phyloP scores from a whole-genome alignment of 2,888 invertebrate species.

The Tuberolachnus salignus region DNA sequence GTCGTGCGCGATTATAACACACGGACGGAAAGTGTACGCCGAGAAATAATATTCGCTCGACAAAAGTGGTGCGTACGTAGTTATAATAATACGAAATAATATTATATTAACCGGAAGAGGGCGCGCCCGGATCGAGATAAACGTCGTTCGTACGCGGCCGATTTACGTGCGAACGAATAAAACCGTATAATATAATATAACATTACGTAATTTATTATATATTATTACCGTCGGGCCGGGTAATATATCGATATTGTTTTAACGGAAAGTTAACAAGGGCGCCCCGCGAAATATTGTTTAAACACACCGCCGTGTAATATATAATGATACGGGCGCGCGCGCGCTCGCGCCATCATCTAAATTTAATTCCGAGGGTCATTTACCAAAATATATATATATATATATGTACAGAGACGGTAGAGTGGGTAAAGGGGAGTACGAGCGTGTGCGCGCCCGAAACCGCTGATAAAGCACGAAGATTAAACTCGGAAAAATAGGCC shows the following conservation, averaged over 20 bases:
- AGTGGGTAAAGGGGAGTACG: background rate
- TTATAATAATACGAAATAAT: no score
- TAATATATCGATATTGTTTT: conserved; percentile 11
- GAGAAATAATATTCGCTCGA: no score
- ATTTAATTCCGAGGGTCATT: conserved; percentile 55
- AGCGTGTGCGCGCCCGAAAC: conserved; percentile 33
- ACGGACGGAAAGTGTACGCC: no score
- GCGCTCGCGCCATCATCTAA: conserved; percentile 19
- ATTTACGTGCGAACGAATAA: conserved; percentile 2
- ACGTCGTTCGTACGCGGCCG: background rate
- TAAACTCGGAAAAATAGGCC: conserved; percentile 49
- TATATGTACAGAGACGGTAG: no score
- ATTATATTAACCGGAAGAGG: background rate
- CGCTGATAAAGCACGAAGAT: conserved; percentile 55
- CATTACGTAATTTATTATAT: no score
- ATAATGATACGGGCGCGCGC: background rate
- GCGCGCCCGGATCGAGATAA: background rate
- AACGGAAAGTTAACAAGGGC: background rate
- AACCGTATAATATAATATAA: background rate
- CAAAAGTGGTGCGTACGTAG: no score
- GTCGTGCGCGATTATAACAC: no score
- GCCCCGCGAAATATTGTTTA: conserved; percentile 14
- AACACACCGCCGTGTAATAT: conserved; percentile 13
- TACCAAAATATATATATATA: conserved; percentile 46
- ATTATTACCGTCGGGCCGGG: no score